A percentile compares a stretch with the other conserved stretches of the same genome.
Conservation (phyloP, 2,797 vertebrate genomes). For the Chiloscyllium punctatum region DNA sequence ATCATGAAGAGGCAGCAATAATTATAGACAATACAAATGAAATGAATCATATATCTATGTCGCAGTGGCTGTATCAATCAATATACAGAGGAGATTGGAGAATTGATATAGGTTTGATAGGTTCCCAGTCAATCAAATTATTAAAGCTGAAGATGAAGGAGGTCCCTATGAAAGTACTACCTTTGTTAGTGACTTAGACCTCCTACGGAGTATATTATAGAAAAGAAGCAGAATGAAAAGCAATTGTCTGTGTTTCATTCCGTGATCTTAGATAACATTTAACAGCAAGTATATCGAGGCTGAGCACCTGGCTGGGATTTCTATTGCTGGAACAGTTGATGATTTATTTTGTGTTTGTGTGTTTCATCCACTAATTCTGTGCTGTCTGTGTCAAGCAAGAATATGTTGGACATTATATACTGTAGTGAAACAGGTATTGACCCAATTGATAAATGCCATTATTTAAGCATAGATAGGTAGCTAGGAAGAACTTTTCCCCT, state of each 20-base stretch:
- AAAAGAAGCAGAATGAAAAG: not conserved
- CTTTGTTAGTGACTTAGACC: not conserved
- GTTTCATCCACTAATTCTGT: slow-evolving; percentile 44
- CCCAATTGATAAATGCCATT: too few species aligned
- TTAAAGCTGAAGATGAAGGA: slow-evolving; percentile 6
- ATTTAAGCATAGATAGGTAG: too few species aligned
- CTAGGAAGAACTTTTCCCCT: too few species aligned
- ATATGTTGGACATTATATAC: slow-evolving; percentile 34
- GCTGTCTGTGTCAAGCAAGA: slow-evolving; percentile 44
- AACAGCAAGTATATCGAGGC: slow-evolving; percentile 42
- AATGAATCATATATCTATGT: not conserved
- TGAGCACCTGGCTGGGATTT: slow-evolving; percentile 45
- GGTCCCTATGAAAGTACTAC: not conserved
- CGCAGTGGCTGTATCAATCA: not conserved
- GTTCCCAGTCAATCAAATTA: slow-evolving; percentile 19
- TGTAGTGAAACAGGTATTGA: not conserved
- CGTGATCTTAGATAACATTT: not conserved
- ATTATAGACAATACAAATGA: not conserved
- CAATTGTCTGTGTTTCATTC: not conserved
- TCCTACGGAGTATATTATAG: not conserved
- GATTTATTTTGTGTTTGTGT: slow-evolving; percentile 44
- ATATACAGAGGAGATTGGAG: slow-evolving; percentile 9
- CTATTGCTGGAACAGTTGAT: slow-evolving; percentile 43
- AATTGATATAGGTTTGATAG: not conserved
- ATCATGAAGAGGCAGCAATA: not conserved